Evolutionary conservation across 2,797 vertebrate species (phyloP).

Genomic region (Coregonus suidteri): DNA sequence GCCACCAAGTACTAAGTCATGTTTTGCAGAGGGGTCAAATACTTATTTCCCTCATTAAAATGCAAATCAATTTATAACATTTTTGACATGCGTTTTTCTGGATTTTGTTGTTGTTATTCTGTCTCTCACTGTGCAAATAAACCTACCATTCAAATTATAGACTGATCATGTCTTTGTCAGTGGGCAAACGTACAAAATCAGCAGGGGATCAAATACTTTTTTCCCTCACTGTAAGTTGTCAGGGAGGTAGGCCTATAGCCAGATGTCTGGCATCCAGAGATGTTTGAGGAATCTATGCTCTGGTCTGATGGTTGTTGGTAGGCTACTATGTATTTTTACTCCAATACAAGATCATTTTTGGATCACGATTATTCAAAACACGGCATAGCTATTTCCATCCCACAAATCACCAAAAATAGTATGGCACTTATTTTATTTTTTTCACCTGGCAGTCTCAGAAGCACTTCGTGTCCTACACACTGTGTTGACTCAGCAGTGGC

Average conservation of each 20-base stretch:
- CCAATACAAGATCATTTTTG: background rate
- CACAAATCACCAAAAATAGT: constrained; percentile 42
- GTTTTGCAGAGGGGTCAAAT: no score
- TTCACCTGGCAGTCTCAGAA: constrained; percentile 38
- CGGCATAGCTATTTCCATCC: background rate
- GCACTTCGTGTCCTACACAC: constrained; percentile 52
- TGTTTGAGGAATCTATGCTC: background rate
- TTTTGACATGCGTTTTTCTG: no score
- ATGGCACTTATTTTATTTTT: constrained; percentile 34
- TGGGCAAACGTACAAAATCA: no score
- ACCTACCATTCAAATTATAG: no score
- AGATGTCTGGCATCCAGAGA: background rate
- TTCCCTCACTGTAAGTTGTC: no score
- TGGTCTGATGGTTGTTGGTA: background rate
- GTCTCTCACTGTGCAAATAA: no score
- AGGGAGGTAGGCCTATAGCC: background rate
- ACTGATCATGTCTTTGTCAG: no score
- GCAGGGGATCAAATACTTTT: no score
- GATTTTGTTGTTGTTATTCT: no score
- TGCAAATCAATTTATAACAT: no score
- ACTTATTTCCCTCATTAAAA: no score
- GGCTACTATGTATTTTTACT: background rate
- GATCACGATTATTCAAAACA: background rate
- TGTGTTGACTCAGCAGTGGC: constrained; percentile 36
- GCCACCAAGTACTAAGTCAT: no score